Evolutionary conservation across 2,113 vertebrate genomes (phyloP).

Genomic region (Atlantisia rogersi): DNA sequence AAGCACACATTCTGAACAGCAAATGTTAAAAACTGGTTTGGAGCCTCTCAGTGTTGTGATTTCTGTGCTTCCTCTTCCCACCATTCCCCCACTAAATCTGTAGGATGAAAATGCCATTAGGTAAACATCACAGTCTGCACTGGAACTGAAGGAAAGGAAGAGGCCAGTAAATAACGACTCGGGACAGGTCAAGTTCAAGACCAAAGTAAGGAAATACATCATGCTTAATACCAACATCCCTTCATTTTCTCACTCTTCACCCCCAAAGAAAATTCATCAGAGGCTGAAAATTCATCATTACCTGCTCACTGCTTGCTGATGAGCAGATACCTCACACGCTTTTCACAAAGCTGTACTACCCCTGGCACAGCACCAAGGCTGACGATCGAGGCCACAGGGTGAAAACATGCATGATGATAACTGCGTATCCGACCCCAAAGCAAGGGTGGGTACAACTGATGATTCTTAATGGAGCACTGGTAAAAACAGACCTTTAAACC

Average conservation of each 20-base stretch:
- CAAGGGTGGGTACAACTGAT: neutral
- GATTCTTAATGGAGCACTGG: neutral
- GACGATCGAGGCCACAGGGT: neutral
- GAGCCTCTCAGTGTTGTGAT: neutral
- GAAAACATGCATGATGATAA: neutral
- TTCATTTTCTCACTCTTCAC: neutral
- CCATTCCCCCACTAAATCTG: neutral
- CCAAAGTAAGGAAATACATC: neutral
- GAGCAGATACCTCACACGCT: neutral
- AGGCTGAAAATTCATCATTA: neutral
- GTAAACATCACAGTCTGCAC: neutral
- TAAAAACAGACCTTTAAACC: neutral
- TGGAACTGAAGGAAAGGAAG: neutral
- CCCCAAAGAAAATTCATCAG: neutral
- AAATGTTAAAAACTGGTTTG: neutral
- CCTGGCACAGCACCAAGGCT: neutral
- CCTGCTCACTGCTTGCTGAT: neutral
- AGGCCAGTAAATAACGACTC: neutral
- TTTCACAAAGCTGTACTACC: neutral
- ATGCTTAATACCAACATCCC: neutral
- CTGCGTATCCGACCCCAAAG: neutral
- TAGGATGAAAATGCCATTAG: accelerated
- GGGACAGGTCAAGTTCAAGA: neutral
- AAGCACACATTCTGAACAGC: neutral
- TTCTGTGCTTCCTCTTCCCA: neutral